Evolutionary conservation across 2,888 invertebrate genomes (phyloP), one percentile per base, ranked within the genome.

Genomic region (Chelonus formosanus): DNA sequence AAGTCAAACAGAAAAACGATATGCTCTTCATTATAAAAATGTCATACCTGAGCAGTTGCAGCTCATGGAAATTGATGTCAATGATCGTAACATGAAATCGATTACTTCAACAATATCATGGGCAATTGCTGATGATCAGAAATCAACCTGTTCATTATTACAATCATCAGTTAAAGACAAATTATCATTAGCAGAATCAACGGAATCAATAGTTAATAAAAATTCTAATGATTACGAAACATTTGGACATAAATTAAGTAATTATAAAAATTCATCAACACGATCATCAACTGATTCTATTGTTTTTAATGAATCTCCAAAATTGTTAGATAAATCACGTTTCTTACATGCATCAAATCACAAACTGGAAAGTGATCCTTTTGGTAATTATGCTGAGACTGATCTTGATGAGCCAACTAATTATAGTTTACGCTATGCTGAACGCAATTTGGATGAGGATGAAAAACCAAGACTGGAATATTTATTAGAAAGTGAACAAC

Each of bases 351-450:
- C 74, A 0, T 65, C 72, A 7, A 65, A 63, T 36, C 73, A 72
- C 35, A 60, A 64, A 3, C 63, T 75, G 0, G 73, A 76, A 0
- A 71, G 63, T 5, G 76, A 75, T 62, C 65, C 75, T 1, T 81
- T 79, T 45, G 74, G 76, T n/a, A 74, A 78, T 69, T 82, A 80
- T 43, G 78, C 80, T 3, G 82, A 81, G 59, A 80, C 82, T 0
- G 79, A 81, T 62, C 67, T 80, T 44, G 81, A 83, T 67, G 78
- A 96, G 81, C 94, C 95, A 0, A 96, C 96, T 0, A 94, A 97
- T 85, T 97, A 95, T 80, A 96, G 96, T 71, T 85, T 96, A 69
- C 88, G 93, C 32, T 97, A 96, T 81, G 92, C 92, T 1, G 96
- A 96, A 80, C 91, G 91, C 72, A 92, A 91, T 77, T 88, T 91